Percentiles rank a stretch among this genome's conserved stretches.
Conservation (phyloP, 2,888 invertebrate genomes). For the Chrysina gloriosa region DNA sequence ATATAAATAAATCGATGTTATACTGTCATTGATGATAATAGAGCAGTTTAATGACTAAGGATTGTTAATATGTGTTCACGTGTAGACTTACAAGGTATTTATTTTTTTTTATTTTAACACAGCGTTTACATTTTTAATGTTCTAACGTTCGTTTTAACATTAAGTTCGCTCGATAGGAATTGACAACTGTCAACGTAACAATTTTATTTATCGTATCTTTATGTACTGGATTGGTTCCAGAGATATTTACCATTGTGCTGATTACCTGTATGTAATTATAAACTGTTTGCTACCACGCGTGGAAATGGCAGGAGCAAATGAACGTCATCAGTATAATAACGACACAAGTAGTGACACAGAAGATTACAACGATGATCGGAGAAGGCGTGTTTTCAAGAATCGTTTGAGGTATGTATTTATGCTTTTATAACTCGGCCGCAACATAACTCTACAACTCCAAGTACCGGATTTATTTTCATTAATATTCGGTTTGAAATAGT, state of each 20-base stretch:
- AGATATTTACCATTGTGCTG: conserved; percentile 58
- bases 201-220: conserved; percentile 38
- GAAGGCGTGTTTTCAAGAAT: conserved; percentile 76
- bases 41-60: too few species aligned
- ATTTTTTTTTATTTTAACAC: too few species aligned
- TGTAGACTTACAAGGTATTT: too few species aligned
- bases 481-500: not conserved
- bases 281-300: conserved; percentile 61
- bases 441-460: conserved; percentile 18
- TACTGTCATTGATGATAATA: too few species aligned
- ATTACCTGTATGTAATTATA: conserved; percentile 60
- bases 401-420: conserved; percentile 73
- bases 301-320: conserved; percentile 63
- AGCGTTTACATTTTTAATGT: not conserved
- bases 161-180: not conserved
- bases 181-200: conserved; percentile 19
- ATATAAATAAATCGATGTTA: too few species aligned
- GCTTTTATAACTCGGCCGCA: conserved; percentile 25
- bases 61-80: too few species aligned
- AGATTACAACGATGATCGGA: conserved; percentile 78
- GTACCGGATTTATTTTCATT: conserved; percentile 9
- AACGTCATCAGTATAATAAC: conserved; percentile 62
- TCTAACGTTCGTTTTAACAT: not conserved
- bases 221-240: conserved; percentile 63
- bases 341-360: conserved; percentile 90